Evolutionary conservation across 1,140 invertebrate species (phyloP).

Genomic region (Aphaenogaster rudis): DNA sequence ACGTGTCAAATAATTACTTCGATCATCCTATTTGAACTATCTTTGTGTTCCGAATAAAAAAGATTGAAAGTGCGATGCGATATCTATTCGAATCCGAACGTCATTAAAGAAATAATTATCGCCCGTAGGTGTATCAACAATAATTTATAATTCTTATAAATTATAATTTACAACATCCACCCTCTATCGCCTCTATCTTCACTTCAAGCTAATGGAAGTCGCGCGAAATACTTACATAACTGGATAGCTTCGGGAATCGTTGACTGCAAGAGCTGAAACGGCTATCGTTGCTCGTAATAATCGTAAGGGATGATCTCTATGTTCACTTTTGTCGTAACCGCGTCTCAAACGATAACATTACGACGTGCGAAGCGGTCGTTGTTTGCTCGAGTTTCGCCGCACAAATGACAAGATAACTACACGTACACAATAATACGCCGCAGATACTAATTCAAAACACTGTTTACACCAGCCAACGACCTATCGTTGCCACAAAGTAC

Average conservation of each 20-base stretch:
- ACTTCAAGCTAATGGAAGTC: not conserved
- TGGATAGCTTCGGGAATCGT: not conserved
- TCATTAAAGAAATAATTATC: not conserved
- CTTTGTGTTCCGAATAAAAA: not conserved
- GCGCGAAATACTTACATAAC: not conserved
- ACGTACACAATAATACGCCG: not conserved
- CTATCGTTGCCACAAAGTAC: not conserved
- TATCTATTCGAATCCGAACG: not conserved
- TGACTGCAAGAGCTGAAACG: not conserved
- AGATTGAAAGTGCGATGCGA: not conserved
- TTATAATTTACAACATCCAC: not conserved
- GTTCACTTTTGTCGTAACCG: not conserved
- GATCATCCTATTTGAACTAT: not conserved
- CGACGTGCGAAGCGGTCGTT: not conserved
- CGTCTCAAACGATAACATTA: not conserved
- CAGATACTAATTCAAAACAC: not conserved
- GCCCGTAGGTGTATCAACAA: not conserved
- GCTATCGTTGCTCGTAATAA: not conserved
- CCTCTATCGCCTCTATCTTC: not conserved
- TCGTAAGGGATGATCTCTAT: not conserved
- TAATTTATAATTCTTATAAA: not conserved
- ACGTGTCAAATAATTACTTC: not conserved
- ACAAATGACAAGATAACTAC: not conserved
- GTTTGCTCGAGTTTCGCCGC: not conserved
- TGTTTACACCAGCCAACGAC: not conserved